A percentile compares a stretch with the other conserved stretches of the same genome.
These are phyloP conservation scores for Hucho hucho DNA, from an alignment of 2,113 vertebrate genomes.

Conservation along the genomic window DNA sequence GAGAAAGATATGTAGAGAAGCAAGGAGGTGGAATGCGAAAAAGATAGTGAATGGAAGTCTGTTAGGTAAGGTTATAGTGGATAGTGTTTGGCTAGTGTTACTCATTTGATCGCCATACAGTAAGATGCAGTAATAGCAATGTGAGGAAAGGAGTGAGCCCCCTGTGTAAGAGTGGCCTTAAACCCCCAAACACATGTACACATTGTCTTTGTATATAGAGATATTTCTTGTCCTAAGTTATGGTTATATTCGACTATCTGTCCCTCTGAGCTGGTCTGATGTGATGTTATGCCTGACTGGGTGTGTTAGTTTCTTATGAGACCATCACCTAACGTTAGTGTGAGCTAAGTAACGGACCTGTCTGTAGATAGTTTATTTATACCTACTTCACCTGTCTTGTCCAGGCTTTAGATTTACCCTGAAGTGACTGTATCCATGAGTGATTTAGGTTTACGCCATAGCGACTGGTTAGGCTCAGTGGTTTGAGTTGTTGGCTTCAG, in stretches of 20 bases:
- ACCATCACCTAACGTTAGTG: constrained; percentile 1
- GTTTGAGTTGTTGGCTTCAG: not conserved
- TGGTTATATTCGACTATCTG: constrained; percentile 56
- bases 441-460: not conserved
- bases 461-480: not conserved
- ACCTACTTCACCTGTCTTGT: constrained; percentile 52
- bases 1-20: not conserved
- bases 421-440: no score
- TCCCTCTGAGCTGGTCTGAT: constrained; percentile 51
- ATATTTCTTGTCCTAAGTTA: constrained; percentile 49
- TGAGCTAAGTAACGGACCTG: constrained; percentile 21
- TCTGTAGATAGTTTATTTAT: not conserved
- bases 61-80: constrained; percentile 35
- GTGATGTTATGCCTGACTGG: constrained; percentile 50
- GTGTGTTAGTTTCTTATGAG: not conserved
- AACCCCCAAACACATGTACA: constrained; percentile 44
- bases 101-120: constrained; percentile 16
- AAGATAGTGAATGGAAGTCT: constrained; percentile 35
- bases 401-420: constrained; percentile 24
- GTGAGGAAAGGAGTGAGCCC: constrained; percentile 46
- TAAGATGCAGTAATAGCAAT: constrained; percentile 65
- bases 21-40: not conserved
- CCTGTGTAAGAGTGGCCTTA: constrained; percentile 69
- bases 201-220: constrained; percentile 62
- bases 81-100: constrained; percentile 29